phyloP scores from a whole-genome alignment of 2,797 vertebrate genomes.

The Artibeus lituratus region DNA sequence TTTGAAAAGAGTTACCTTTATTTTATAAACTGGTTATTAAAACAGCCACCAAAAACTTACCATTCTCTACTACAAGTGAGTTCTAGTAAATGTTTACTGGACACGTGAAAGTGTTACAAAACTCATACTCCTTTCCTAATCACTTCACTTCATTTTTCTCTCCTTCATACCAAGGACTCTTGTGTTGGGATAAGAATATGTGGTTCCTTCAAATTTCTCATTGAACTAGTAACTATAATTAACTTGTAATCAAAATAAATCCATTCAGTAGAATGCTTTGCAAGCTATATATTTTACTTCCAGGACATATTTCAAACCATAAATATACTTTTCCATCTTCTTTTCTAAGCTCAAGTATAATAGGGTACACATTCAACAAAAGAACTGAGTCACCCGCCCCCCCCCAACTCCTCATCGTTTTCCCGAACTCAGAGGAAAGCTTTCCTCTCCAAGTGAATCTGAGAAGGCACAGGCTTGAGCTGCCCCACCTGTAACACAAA shows the following conservation, averaged over 20 bases:
- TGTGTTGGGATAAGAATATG: constrained; percentile 10
- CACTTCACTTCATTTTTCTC: background rate
- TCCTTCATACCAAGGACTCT: background rate
- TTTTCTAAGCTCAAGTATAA: background rate
- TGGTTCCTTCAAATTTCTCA: background rate
- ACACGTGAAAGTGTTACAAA: constrained; percentile 6
- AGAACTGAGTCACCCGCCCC: background rate
- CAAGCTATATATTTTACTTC: background rate
- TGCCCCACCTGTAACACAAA: background rate
- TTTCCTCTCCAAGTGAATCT: background rate
- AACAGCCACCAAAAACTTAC: background rate
- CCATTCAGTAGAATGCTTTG: background rate
- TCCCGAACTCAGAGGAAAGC: background rate
- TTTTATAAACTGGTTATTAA: background rate
- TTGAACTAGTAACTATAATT: background rate
- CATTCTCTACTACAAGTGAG: background rate
- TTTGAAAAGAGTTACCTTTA: background rate
- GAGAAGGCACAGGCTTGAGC: background rate
- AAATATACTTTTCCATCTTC: background rate
- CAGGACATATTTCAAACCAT: background rate
- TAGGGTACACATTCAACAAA: background rate
- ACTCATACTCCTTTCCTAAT: constrained; percentile 11
- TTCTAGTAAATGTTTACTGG: constrained; percentile 34
- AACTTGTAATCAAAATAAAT: constrained; percentile 1
- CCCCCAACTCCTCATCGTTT: background rate